phyloP scores from a whole-genome alignment of 2,888 invertebrate species.

The Poecilobothrus nobilitatus region DNA sequence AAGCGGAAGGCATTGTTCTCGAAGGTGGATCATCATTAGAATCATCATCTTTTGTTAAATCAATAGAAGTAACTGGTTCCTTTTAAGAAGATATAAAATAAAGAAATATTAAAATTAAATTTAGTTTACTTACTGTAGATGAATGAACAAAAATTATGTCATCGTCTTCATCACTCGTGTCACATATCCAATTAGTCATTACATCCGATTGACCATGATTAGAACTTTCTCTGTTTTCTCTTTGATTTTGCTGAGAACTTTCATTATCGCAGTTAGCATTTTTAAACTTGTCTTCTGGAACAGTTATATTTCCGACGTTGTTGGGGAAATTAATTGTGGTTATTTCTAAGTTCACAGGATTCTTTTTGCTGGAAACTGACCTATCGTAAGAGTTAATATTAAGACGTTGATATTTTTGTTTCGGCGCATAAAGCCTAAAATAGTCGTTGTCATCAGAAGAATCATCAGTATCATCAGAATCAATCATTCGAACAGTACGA shows the following conservation, averaged over 20 bases:
- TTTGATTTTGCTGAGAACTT: not conserved
- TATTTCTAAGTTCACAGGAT: not conserved
- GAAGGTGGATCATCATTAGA: slow-evolving; percentile 2
- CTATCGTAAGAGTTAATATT: not conserved
- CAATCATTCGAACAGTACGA: not conserved
- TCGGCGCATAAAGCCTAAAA: not conserved
- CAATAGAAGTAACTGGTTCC: slow-evolving; percentile 48
- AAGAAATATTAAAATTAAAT: not conserved
- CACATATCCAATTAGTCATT: slow-evolving; percentile 66
- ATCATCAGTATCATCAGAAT: slow-evolving; percentile 18
- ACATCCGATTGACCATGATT: slow-evolving; percentile 52
- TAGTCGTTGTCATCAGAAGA: slow-evolving; percentile 11
- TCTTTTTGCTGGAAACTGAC: not conserved
- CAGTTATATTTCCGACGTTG: not conserved
- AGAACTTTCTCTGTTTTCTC: not conserved
- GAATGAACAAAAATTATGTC: slow-evolving; percentile 48
- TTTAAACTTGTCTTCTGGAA: not conserved
- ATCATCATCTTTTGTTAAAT: slow-evolving; percentile 53
- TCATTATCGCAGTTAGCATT: not conserved
- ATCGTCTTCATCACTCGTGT: slow-evolving; percentile 54
- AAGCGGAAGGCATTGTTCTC: not conserved
- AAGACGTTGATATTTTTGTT: not conserved
- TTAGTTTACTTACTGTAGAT: slow-evolving; percentile 25
- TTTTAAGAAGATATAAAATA: slow-evolving; percentile 24
- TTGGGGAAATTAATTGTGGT: not conserved